phyloP scores from a whole-genome alignment of 1,140 invertebrate genomes.

The Diorhabda carinulata region DNA sequence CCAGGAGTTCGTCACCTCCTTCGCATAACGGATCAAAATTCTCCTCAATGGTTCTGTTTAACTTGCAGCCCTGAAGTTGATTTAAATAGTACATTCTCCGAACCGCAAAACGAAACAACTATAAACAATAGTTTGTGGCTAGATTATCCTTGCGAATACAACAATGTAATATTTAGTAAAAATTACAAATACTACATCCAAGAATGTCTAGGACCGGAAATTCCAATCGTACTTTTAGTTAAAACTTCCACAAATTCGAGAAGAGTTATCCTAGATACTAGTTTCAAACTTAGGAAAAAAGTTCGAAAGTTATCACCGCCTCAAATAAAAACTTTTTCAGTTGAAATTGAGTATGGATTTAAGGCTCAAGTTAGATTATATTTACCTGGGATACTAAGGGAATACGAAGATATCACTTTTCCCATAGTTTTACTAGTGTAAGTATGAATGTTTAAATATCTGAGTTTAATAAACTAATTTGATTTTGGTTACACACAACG shows the following conservation, averaged over 20 bases:
- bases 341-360: slow-evolving; percentile 54
- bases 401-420: slow-evolving; percentile 76
- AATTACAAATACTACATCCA: slow-evolving; percentile 57
- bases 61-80: slow-evolving; percentile 52
- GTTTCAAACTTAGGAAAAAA: slow-evolving; percentile 34
- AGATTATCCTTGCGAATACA: slow-evolving; percentile 60
- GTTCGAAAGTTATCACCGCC: slow-evolving; percentile 38
- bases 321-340: slow-evolving; percentile 46
- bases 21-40: slow-evolving; percentile 52
- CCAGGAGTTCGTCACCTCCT: slow-evolving; percentile 73
- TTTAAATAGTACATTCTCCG: slow-evolving; percentile 37
- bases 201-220: slow-evolving; percentile 69
- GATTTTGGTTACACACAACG: too few relatives aligned
- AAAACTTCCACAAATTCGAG: slow-evolving; percentile 55
- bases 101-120: slow-evolving; percentile 38
- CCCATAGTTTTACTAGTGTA: slow-evolving; percentile 77
- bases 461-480: too few relatives aligned
- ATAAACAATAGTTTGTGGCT: slow-evolving; percentile 42
- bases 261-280: slow-evolving; percentile 56
- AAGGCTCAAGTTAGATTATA: slow-evolving; percentile 62
- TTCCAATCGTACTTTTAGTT: slow-evolving; percentile 61
- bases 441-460: slow-evolving; percentile 47
- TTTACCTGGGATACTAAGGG: slow-evolving; percentile 71
- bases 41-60: slow-evolving; percentile 53
- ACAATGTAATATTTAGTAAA: slow-evolving; percentile 60